Percentiles rank a stretch among this genome's conserved stretches.
Conservation (phyloP, 1,140 invertebrate genomes). For the Ips nitidus region DNA sequence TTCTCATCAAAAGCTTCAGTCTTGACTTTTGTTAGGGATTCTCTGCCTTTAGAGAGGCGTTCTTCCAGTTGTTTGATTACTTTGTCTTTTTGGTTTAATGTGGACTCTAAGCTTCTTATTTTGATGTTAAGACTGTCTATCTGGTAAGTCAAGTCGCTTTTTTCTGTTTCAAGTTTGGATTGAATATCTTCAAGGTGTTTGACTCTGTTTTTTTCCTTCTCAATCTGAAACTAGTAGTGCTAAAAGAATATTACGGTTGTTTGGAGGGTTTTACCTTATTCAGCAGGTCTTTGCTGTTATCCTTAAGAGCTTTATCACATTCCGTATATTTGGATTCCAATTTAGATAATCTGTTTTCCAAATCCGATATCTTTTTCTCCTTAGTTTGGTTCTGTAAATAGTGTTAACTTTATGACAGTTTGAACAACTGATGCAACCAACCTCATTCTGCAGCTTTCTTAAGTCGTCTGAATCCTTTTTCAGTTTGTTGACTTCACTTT, state of each 20-base stretch:
- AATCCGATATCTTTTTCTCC: conserved; percentile 58
- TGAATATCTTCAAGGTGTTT: conserved; percentile 61
- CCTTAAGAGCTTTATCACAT: conserved; percentile 62
- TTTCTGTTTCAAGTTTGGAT: conserved; percentile 58
- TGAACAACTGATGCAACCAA: conserved; percentile 37
- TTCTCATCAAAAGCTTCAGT: conserved; percentile 30
- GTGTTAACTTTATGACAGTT: conserved; percentile 16
- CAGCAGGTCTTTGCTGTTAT: conserved; percentile 62
- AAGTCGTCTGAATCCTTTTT: conserved; percentile 61
- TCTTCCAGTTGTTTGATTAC: conserved; percentile 61
- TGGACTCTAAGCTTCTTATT: conserved; percentile 59
- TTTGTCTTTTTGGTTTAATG: conserved; percentile 59
- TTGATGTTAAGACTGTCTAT: conserved; percentile 58
- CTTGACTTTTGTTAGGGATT: conserved; percentile 37
- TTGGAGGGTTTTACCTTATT: conserved; percentile 55
- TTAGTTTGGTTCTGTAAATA: conserved; percentile 58
- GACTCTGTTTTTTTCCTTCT: conserved; percentile 60
- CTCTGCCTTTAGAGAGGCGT: conserved; percentile 42
- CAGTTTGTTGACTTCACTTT: conserved; percentile 60
- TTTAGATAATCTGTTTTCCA: conserved; percentile 62
- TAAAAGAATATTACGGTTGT: not conserved
- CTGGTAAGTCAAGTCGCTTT: conserved; percentile 44
- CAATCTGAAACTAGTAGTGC: conserved; percentile 53
- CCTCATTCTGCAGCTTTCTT: conserved; percentile 57
- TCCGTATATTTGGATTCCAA: conserved; percentile 63